Evolutionary conservation across 2,797 vertebrate species (phyloP).

Genomic region (Diplodus puntazzo): DNA sequence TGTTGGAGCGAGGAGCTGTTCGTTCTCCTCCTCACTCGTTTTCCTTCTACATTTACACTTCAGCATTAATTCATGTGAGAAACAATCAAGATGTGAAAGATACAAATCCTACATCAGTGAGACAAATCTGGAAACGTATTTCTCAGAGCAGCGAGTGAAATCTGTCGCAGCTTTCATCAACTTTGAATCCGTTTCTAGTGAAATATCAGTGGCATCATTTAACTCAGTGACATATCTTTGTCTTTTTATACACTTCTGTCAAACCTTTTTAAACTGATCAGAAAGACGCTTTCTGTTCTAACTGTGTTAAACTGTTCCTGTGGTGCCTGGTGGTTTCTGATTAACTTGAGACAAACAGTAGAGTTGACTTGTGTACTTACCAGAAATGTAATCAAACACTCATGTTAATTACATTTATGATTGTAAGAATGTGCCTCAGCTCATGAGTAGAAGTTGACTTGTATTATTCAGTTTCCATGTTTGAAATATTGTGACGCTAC

Average conservation of each 20-base stretch:
- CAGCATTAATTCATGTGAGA: not conserved
- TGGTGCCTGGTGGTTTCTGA: not conserved
- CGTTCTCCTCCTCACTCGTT: not conserved
- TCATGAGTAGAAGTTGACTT: constrained; percentile 4
- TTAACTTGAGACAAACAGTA: constrained; percentile 11
- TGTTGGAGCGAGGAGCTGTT: not conserved
- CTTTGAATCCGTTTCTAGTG: not conserved
- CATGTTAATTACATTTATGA: not conserved
- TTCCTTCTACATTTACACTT: not conserved
- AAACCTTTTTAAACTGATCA: constrained; percentile 3
- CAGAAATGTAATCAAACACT: constrained; percentile 40
- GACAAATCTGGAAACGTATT: not conserved
- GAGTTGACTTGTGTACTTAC: not conserved
- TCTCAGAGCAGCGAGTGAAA: constrained; percentile 38
- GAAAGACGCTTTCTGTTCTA: constrained; percentile 3
- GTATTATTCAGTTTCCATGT: constrained; percentile 19
- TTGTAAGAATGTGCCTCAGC: constrained; percentile 42
- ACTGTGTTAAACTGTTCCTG: constrained; percentile 7
- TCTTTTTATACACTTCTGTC: constrained; percentile 49
- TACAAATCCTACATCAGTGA: not conserved
- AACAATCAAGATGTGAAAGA: not conserved
- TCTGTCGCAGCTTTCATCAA: not conserved
- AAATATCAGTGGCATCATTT: constrained; percentile 56
- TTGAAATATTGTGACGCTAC: constrained; percentile 13
- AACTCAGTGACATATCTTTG: constrained; percentile 64